A percentile compares a stretch with the other conserved stretches of the same genome.
Conservation (phyloP, 2,113 vertebrate genomes). For the Camelus bactrianus region DNA sequence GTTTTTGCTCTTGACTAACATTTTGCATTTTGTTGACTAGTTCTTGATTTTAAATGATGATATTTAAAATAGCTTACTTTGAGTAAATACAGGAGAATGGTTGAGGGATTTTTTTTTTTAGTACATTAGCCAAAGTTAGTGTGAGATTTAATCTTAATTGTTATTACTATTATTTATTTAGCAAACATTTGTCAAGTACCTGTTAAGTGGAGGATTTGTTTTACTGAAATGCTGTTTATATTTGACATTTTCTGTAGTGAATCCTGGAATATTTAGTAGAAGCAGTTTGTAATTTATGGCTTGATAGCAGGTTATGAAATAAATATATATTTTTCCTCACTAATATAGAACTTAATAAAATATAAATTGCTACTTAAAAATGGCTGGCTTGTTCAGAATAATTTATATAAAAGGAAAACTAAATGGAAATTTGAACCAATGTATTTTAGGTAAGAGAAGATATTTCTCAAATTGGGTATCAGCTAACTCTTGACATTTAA, state of each 20-base stretch:
- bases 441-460: not conserved
- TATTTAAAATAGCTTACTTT: slow-evolving; percentile 31
- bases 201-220: slow-evolving; percentile 9
- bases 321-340: not conserved
- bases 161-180: slow-evolving; percentile 55
- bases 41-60: slow-evolving; percentile 46
- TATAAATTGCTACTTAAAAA: not conserved
- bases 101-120: not conserved
- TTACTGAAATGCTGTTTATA: not conserved
- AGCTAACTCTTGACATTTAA: slow-evolving; percentile 18
- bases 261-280: not conserved
- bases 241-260: slow-evolving; percentile 13
- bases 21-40: slow-evolving; percentile 49
- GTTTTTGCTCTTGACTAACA: slow-evolving; percentile 32
- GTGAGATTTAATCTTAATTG: not conserved
- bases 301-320: slow-evolving; percentile 13
- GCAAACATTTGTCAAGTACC: not conserved
- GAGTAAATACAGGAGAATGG: not conserved
- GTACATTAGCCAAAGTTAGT: not conserved
- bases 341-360: slow-evolving; percentile 32
- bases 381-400: not conserved
- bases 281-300: slow-evolving; percentile 25
- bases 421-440: not conserved
- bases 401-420: not conserved
- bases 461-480: not conserved